A percentile compares a stretch with the other conserved stretches of the same genome.
Conservation (phyloP, 2,888 invertebrate genomes). For the Lucinisca nassula region DNA sequence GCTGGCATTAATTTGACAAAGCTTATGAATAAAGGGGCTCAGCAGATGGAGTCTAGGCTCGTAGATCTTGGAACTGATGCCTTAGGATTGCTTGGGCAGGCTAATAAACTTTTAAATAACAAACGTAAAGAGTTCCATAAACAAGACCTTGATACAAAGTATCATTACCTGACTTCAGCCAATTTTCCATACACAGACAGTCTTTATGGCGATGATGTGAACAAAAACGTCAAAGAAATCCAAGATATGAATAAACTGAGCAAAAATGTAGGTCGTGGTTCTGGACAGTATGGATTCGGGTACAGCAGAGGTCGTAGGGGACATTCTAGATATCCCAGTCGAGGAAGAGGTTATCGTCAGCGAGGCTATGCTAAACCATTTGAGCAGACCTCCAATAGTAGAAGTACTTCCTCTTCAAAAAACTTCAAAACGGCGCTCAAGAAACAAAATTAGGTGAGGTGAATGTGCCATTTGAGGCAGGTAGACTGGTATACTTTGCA, state of each 20-base stretch:
- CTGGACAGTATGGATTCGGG: too few relatives aligned
- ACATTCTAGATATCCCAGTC: too few relatives aligned
- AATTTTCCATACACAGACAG: constrained; percentile 39
- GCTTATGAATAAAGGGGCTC: too few relatives aligned
- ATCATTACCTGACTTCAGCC: constrained; percentile 39
- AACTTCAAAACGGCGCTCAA: background rate
- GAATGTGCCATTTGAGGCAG: constrained; percentile 17
- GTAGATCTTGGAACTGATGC: too few relatives aligned
- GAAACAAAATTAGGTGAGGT: constrained; percentile 9
- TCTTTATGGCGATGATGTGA: constrained; percentile 41
- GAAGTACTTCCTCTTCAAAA: too few relatives aligned
- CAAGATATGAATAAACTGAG: background rate
- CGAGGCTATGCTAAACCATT: too few relatives aligned
- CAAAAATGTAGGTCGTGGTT: background rate
- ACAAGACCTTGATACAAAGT: constrained; percentile 32
- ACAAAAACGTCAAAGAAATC: constrained; percentile 15
- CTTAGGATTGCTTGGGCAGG: constrained; percentile 30
- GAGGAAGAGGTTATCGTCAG: too few relatives aligned
- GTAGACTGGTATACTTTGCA: constrained; percentile 29
- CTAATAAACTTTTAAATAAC: constrained; percentile 35
- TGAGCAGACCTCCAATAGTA: too few relatives aligned
- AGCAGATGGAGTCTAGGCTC: too few relatives aligned
- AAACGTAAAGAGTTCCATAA: constrained; percentile 37
- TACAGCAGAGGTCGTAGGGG: too few relatives aligned
- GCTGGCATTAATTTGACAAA: too few relatives aligned